Percentiles rank a stretch among this genome's conserved stretches.
phyloP scores from a whole-genome alignment of 2,888 invertebrate genomes.

The Spodoptera picta region DNA sequence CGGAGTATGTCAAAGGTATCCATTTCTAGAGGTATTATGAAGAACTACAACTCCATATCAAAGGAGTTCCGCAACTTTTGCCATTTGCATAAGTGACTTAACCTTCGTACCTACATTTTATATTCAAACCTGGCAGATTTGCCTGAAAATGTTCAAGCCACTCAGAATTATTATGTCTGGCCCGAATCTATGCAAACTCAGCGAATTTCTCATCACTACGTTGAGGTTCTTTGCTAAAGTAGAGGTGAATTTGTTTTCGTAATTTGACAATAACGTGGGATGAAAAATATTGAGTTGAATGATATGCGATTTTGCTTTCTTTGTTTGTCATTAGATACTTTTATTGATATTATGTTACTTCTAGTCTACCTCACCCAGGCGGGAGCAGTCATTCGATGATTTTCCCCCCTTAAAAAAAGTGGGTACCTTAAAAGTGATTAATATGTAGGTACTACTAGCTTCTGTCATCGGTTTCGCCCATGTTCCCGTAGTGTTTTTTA shows the following conservation, averaged over 20 bases:
- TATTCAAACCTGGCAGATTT: constrained; percentile 70
- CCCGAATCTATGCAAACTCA: constrained; percentile 50
- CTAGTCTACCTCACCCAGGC: too few relatives aligned
- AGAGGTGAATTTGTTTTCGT: constrained; percentile 22
- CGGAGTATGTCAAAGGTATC: constrained; percentile 41
- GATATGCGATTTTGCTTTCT: not conserved
- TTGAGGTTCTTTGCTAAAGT: constrained; percentile 14
- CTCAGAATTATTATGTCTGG: constrained; percentile 68
- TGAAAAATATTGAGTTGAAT: constrained; percentile 2
- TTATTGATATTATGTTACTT: not conserved
- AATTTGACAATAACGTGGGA: constrained; percentile 14
- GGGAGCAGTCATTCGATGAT: too few relatives aligned
- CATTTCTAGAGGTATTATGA: constrained; percentile 53
- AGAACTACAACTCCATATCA: constrained; percentile 56
- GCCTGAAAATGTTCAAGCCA: constrained; percentile 62
- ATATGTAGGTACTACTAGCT: not conserved
- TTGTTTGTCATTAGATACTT: not conserved
- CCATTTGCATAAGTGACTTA: constrained; percentile 76
- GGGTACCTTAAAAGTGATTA: too few relatives aligned
- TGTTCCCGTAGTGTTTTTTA: too few relatives aligned
- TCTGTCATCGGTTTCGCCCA: too few relatives aligned
- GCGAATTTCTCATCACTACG: constrained; percentile 46
- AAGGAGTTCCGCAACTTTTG: constrained; percentile 64
- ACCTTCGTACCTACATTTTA: constrained; percentile 68
- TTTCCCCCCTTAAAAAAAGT: too few relatives aligned